These are phyloP conservation scores for Nematostella vectensis DNA, from an alignment of 92 coral and sea anemone species.

Conservation along the genomic window DNA sequence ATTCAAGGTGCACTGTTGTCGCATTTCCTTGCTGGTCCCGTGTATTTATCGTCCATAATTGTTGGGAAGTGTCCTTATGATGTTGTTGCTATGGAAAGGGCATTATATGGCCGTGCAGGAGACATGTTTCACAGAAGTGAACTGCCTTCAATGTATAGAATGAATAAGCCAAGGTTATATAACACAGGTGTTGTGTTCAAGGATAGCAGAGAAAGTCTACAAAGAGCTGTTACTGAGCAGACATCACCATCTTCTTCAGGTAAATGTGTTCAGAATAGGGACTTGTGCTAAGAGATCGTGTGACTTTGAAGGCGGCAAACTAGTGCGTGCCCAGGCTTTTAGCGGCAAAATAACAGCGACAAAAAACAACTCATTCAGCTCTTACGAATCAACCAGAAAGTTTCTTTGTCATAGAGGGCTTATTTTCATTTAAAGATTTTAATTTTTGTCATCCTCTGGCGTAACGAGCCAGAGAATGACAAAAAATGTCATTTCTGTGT, in stretches of 20 bases:
- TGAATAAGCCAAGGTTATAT: constrained; percentile 44
- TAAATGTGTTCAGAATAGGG: constrained; percentile 4
- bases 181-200: constrained; percentile 54
- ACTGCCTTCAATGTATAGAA: constrained; percentile 18
- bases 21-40: constrained; percentile 58
- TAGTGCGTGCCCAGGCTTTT: no score
- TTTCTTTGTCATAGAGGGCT: no score
- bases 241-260: constrained; percentile 66
- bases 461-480: no score
- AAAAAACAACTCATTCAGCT: no score
- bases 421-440: no score
- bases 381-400: no score
- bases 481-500: no score
- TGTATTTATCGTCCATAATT: constrained; percentile 72
- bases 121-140: constrained; percentile 9
- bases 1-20: constrained; percentile 89
- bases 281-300: no score
- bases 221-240: constrained; percentile 14
- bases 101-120: constrained; percentile 52
- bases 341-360: no score
- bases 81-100: constrained; percentile 58
- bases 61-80: constrained; percentile 75
- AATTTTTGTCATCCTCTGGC: no score
- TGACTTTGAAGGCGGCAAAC: no score
- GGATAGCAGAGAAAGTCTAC: constrained; percentile 29